Base-by-base conservation (phyloP, 2,888 invertebrate genomes). In the Creontiades dilutus region DNA sequence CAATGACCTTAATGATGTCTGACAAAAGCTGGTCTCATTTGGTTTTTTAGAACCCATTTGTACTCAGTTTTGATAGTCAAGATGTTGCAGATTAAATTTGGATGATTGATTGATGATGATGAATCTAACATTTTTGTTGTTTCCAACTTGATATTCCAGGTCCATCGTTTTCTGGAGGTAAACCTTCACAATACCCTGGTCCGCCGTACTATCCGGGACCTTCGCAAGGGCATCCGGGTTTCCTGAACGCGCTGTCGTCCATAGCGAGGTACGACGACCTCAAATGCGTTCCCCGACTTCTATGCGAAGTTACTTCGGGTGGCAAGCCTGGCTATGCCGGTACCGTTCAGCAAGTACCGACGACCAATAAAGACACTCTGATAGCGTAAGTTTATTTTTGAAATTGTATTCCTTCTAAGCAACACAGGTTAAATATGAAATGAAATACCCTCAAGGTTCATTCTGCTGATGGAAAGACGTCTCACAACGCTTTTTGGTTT, bases 241-340 rank as follows among this genome's bases (percentile, higher is more conserved):
- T 94, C 61, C 93, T 93, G 92, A 93, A 94, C 28, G 95, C 95
- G 16, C 93, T 96, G 91, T 94, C 94, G 92, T 95, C 95, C 91
- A 95, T 96, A 92, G 94, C 95, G 23, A 94, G 94, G 92, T 95
- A 96, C 93, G 97, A 97, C 93, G 96, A 97, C 93, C 94, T 95
- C 92, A 95, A 96, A 92, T 97, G 97, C 93, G 96, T 97, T 90
- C 96, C 97, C 3, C 94, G 96, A 92, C 94, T 97, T 92, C 94
- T 97, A 91, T 97, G 97, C 92, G 97, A 97, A 93, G 95, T 96
- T 87, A 96, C 96, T 94, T 95, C 92, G 93, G 94, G 95, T n/a
- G 92, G 92, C 13, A 93, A 93, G 55, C 92, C 93, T 13, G 94
- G 94, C 85, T 92, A 92, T 85, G 91, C 92, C 78, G 91, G 92